Evolutionary conservation across 2,888 invertebrate species (phyloP), one percentile per base, ranked within the genome.

Genomic region (Drosophila infuscata): DNA sequence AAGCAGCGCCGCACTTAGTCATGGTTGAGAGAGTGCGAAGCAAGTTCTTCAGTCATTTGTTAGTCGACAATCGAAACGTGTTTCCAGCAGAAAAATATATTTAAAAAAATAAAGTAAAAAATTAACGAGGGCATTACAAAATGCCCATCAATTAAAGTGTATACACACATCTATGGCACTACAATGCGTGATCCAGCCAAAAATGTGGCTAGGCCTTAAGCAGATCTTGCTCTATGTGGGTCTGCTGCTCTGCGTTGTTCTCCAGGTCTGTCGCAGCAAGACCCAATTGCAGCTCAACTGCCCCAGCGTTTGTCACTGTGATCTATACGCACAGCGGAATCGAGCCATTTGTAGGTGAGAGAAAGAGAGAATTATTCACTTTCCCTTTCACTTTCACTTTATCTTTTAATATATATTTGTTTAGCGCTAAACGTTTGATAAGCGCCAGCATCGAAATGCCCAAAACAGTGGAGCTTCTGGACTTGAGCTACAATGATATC

Each of bases 401-500:
- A 53, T 11, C 48, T 25, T 30, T 30, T 20, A 57, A 15, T 66
- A 20, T 74, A 41, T 25, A 35, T 51, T 46, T 63, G 25, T 8
- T 41, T 48, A 94, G 94, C 68, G 94, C 94, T 54, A 94, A 94
- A 91, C 95, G 94, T 72, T 94, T 96, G 82, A 94, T 95, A 74
- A 94, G 93, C 79, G 93, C 95, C 4, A 94, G 94, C 81, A 93
- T 95, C 68, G 95, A 95, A 82, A 94, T 95, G 84, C 95, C 95
- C 0, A 92, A 92, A 54, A 93, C 93, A 30, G 95, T 95, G 36
- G 94, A 96, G 92, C 93, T 95, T 52, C 94, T 96, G 74, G 95
- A 95, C 91, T 92, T 96, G 74, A 95, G 94, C 79, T 94, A 94
- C 76, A 96, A 96, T 92, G 94, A 94, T 82, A 95, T 96, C 76